Evolutionary conservation across 2,888 invertebrate species (phyloP).

Genomic region (Aromia moschata): DNA sequence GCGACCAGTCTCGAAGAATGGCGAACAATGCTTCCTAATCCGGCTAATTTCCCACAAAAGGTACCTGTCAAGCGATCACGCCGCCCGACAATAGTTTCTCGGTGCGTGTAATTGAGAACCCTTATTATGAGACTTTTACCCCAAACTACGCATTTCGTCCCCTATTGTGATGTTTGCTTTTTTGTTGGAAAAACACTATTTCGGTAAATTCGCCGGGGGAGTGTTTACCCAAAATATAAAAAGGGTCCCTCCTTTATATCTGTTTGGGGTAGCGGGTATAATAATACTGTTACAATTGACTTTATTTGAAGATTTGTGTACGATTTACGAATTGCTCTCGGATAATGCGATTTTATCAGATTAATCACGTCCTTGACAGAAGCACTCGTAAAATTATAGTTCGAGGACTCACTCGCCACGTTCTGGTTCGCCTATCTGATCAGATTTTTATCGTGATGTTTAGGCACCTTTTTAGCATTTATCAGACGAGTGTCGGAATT

Average conservation of each 20-base stretch:
- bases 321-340: conserved; percentile 31
- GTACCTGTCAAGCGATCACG: conserved; percentile 34
- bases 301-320: conserved; percentile 39
- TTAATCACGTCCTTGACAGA: conserved; percentile 39
- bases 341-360: conserved; percentile 37
- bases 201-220: conserved; percentile 58
- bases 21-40: conserved; percentile 24
- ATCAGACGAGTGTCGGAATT: not conserved
- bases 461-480: not conserved
- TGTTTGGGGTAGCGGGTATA: conserved; percentile 47
- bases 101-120: conserved; percentile 57
- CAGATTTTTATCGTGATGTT: conserved; percentile 11
- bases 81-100: conserved; percentile 30
- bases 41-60: conserved; percentile 31
- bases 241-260: conserved; percentile 47
- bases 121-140: conserved; percentile 58
- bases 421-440: conserved; percentile 10
- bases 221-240: conserved; percentile 60
- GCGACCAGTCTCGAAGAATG: not conserved
- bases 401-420: conserved; percentile 19
- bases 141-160: conserved; percentile 54
- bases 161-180: conserved; percentile 55
- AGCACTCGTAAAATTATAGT: conserved; percentile 16
- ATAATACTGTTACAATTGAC: conserved; percentile 53
- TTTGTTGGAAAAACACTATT: conserved; percentile 58